These are phyloP conservation scores for Tribolium madens DNA, from an alignment of 1,140 invertebrate genomes.

Conservation along the genomic window DNA sequence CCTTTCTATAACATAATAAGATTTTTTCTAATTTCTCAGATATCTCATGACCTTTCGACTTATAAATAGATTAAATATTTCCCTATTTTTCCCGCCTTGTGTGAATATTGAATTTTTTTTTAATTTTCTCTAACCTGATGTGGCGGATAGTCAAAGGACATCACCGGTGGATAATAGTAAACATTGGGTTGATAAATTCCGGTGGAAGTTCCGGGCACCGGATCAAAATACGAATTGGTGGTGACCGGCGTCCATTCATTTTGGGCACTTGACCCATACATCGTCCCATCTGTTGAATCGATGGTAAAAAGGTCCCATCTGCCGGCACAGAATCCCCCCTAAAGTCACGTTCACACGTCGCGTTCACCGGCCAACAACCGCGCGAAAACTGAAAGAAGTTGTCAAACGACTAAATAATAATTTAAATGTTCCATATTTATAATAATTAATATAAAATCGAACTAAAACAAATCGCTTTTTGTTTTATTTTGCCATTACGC, in stretches of 20 bases:
- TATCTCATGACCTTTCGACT: background rate
- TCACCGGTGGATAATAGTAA: constrained; percentile 56
- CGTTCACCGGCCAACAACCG: background rate
- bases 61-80: background rate
- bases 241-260: constrained; percentile 28
- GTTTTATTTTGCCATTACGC: constrained; percentile 60
- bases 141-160: constrained; percentile 61
- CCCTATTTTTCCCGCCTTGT: background rate
- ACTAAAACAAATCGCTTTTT: constrained; percentile 59
- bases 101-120: too few relatives aligned
- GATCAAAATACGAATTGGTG: constrained; percentile 52
- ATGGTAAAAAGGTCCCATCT: background rate
- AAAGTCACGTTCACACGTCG: constrained; percentile 18
- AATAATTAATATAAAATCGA: constrained; percentile 60
- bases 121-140: background rate
- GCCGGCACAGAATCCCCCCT: background rate
- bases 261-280: constrained; percentile 46
- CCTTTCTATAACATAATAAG: too few relatives aligned
- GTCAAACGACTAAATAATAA: constrained; percentile 60
- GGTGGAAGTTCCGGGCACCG: constrained; percentile 54
- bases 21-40: background rate
- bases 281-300: constrained; percentile 11
- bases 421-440: constrained; percentile 64
- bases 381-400: constrained; percentile 44
- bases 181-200: constrained; percentile 57